Evolutionary conservation across 2,113 vertebrate species (phyloP).

Genomic region (Dasyurus viverrinus): DNA sequence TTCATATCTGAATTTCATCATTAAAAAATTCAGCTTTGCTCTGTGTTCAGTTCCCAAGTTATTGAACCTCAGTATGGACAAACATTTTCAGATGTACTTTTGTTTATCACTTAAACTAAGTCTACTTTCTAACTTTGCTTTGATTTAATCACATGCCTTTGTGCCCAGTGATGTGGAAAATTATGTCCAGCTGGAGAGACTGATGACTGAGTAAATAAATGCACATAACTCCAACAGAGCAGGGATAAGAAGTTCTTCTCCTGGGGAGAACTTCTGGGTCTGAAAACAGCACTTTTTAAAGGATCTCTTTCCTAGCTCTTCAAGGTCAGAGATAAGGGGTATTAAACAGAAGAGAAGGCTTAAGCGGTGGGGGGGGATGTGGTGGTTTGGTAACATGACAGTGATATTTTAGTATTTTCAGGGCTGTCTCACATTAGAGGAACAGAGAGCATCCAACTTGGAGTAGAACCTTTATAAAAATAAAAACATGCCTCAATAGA

Average conservation of each 20-base stretch:
- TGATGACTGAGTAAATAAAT: slow-evolving; percentile 5
- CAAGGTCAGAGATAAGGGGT: background rate
- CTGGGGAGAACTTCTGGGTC: background rate
- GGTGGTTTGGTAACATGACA: background rate
- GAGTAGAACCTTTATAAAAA: background rate
- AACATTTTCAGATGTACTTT: background rate
- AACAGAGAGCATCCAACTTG: background rate
- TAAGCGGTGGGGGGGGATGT: background rate
- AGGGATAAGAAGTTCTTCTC: background rate
- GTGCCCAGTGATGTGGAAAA: background rate
- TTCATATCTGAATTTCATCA: background rate
- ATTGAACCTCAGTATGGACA: background rate
- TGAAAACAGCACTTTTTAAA: background rate
- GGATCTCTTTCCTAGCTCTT: background rate
- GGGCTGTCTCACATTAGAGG: background rate
- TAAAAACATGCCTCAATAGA: background rate
- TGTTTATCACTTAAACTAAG: background rate
- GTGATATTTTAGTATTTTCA: background rate
- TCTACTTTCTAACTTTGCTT: background rate
- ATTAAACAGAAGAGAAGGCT: background rate
- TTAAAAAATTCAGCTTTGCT: background rate
- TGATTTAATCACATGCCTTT: background rate
- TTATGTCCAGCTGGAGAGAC: background rate
- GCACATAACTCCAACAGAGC: background rate
- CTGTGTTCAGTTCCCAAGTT: background rate